Conservation (phyloP, 2,797 vertebrate species). For the Scomberomorus guttatus region DNA sequence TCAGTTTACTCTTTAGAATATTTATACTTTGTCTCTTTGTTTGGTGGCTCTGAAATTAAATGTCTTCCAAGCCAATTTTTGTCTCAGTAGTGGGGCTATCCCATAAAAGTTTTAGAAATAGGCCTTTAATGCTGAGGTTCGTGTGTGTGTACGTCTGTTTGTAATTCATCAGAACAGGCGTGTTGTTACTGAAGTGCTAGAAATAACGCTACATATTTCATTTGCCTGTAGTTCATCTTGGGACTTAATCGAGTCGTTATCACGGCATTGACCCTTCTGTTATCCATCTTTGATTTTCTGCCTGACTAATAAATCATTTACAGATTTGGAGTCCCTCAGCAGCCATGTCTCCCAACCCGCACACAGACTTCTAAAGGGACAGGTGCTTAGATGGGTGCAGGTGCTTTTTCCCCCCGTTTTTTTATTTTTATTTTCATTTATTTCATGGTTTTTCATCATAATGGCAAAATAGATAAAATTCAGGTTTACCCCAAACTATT, state of each 20-base stretch:
- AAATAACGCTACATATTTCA: slow-evolving; percentile 15
- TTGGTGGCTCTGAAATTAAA: slow-evolving; percentile 21
- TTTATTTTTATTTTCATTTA: not conserved
- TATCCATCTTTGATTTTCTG: slow-evolving; percentile 62
- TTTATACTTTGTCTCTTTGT: not conserved
- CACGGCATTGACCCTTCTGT: slow-evolving; percentile 49
- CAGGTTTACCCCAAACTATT: not conserved
- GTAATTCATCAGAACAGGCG: slow-evolving; percentile 3
- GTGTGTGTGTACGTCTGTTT: not conserved
- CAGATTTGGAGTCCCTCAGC: slow-evolving; percentile 22
- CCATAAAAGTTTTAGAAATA: not conserved
- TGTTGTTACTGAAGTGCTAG: not conserved
- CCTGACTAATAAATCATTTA: slow-evolving; percentile 64
- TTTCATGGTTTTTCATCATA: slow-evolving; percentile 5
- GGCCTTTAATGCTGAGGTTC: not conserved
- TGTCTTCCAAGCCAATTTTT: not conserved
- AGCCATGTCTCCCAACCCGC: slow-evolving; percentile 4
- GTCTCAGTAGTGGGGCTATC: not conserved
- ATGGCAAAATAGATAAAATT: not conserved
- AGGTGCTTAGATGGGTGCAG: not conserved
- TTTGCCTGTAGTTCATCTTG: slow-evolving; percentile 41
- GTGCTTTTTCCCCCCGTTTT: not conserved
- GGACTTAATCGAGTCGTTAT: slow-evolving; percentile 52
- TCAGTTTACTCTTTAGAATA: not conserved
- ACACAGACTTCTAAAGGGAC: not conserved